Conservation (phyloP, 2,888 invertebrate genomes). For the Drosophila buzzatii region DNA sequence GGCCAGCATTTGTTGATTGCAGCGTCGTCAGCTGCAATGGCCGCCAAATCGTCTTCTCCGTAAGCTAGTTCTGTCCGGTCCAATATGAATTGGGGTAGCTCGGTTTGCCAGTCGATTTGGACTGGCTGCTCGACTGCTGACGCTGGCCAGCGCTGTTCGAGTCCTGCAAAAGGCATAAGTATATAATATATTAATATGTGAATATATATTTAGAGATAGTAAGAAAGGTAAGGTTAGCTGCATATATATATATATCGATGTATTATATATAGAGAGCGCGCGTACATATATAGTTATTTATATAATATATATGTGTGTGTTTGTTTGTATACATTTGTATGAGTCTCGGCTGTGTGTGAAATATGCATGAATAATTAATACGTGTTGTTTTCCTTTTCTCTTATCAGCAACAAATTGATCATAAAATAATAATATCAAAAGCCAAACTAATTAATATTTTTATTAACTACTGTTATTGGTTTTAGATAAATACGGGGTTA, state of each 20-base stretch:
- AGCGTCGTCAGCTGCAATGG: conserved; percentile 60
- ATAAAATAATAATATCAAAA: conserved; percentile 15
- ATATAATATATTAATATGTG: neutral
- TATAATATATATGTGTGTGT: conserved; percentile 9
- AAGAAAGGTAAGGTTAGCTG: conserved; percentile 21
- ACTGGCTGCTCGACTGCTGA: conserved; percentile 85
- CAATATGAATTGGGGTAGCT: conserved; percentile 85
- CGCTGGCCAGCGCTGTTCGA: conserved; percentile 86
- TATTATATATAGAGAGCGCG: conserved; percentile 4
- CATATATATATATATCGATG: conserved; percentile 15
- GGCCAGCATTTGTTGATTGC: conserved; percentile 36
- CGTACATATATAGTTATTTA: conserved; percentile 17
- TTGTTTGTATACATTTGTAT: conserved; percentile 7
- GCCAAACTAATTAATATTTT: conserved; percentile 31
- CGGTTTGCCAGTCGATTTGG: conserved; percentile 85
- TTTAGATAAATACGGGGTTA: neutral
- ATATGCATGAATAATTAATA: conserved; percentile 46
- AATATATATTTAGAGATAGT: neutral
- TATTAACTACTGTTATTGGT: conserved; percentile 10
- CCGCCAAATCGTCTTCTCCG: conserved; percentile 76
- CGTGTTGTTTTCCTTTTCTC: conserved; percentile 5
- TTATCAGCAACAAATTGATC: conserved; percentile 33
- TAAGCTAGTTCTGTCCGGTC: conserved; percentile 85
- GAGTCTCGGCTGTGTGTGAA: neutral
- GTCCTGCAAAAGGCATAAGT: conserved; percentile 77